Base-by-base conservation (phyloP, 2,797 vertebrate genomes). In the Brachyrhaphis roseni region DNA sequence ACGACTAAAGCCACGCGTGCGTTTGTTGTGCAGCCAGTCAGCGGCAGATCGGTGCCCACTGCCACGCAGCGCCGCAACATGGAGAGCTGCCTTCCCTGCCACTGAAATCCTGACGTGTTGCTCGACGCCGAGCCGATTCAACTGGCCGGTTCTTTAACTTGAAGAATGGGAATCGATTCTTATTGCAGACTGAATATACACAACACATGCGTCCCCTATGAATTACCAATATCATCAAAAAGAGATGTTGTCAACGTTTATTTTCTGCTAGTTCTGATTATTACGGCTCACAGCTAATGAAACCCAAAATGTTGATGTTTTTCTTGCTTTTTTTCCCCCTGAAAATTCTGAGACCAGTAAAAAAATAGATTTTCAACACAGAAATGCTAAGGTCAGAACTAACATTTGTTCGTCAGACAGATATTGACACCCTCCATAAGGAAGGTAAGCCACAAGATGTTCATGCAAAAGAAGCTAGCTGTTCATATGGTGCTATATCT, bases 61-160 rank as follows among this genome's bases (percentile, higher is more conserved):
- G 94, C 93, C 94, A 94, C 94, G 93, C 93, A 94, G 93, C 94
- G 89, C 89, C 89, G 93, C 91, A 93, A 93, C 90, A 93, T 77
- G 86, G 87, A 93, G 88, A 87, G 64, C 82, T 86, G 85, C 87
- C 83, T 83, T 83, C 87, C 81, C 79, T 39, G 26, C 28, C 86
- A 6, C 82, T 81, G 41, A 71, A 45, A 45, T 3, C 26, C 68
- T 45, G 11, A 15, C 13, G 68, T 45, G 68, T 28, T 8, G 41
- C 41, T 45, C 68, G 68, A n/a, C n/a, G 13, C 68, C 26, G 68
- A 71, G 68, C 68, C 39, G 26, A 43, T 26, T 71, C 23, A 8
- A 45, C 7, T 11, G 26, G 39, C 41, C 68, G 68, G 26, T 45
- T 71, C 68, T 45, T n/a, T 43, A n/a, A 43, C 1, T 1, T 15